Evolutionary conservation across 2,797 vertebrate species (phyloP).

Genomic region (Galagoides demidoff): DNA sequence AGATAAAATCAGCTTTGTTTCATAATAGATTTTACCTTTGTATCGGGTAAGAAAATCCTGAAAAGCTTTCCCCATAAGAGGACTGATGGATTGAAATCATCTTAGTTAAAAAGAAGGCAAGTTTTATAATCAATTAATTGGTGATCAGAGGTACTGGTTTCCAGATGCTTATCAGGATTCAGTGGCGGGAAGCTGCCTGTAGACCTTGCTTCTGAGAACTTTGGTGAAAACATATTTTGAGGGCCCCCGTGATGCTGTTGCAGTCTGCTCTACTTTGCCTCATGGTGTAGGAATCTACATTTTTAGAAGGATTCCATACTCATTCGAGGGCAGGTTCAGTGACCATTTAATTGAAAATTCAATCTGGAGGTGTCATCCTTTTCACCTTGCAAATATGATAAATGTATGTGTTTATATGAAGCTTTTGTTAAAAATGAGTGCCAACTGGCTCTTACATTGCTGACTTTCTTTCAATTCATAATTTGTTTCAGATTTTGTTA

Average conservation of each 20-base stretch:
- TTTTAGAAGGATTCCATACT: neutral
- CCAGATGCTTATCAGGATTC: neutral
- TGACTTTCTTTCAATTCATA: slow-evolving; percentile 40
- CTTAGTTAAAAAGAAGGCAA: slow-evolving; percentile 45
- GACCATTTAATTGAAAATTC: neutral
- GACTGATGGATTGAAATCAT: slow-evolving; percentile 7
- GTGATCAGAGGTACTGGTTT: neutral
- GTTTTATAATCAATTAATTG: neutral
- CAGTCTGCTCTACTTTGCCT: neutral
- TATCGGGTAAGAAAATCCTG: slow-evolving; percentile 45
- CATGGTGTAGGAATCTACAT: neutral
- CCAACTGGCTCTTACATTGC: neutral
- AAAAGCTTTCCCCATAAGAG: slow-evolving; percentile 9
- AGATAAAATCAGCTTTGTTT: slow-evolving; percentile 59
- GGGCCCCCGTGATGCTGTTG: neutral
- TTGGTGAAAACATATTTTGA: neutral
- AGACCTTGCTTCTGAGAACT: neutral
- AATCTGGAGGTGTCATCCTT: neutral
- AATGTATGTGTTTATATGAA: neutral
- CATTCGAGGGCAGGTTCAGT: neutral
- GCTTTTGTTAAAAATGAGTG: slow-evolving; percentile 33
- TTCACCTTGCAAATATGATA: neutral
- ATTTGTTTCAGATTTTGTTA: slow-evolving; percentile 68
- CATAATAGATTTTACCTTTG: slow-evolving; percentile 29
- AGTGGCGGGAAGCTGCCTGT: neutral